Evolutionary conservation across 2,797 vertebrate species (phyloP).

Genomic region (Odontamblyopus lacepedii): DNA sequence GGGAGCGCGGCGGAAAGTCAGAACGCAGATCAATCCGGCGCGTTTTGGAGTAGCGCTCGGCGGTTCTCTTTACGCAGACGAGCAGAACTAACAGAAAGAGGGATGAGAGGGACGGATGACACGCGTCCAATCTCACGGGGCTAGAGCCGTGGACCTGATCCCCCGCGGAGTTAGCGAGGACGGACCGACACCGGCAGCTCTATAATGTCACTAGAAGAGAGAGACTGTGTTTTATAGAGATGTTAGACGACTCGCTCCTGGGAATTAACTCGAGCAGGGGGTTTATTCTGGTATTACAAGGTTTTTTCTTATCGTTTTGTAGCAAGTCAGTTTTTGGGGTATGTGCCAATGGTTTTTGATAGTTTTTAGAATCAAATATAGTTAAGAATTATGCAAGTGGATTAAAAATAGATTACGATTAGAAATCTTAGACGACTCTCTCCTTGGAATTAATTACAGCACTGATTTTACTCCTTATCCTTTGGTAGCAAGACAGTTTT

Average conservation of each 20-base stretch:
- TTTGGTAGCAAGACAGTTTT: no score
- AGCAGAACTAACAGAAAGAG: constrained; percentile 31
- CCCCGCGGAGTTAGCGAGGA: constrained; percentile 22
- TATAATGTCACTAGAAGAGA: constrained; percentile 22
- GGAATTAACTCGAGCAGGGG: background rate
- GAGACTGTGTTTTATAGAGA: background rate
- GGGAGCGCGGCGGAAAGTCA: constrained; percentile 38
- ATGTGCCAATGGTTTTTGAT: background rate
- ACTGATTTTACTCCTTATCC: no score
- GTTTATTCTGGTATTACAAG: background rate
- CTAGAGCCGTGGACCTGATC: constrained; percentile 24
- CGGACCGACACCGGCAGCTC: constrained; percentile 38
- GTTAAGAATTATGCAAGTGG: no score
- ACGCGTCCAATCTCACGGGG: constrained; percentile 41
- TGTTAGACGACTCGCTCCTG: background rate
- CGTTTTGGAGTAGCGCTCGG: constrained; percentile 43
- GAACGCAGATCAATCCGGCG: constrained; percentile 47
- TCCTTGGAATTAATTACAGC: no score
- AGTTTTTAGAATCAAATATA: background rate
- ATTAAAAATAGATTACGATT: no score
- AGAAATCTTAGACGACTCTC: background rate
- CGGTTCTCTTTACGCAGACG: constrained; percentile 23
- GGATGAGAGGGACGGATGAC: constrained; percentile 13
- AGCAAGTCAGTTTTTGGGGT: background rate
- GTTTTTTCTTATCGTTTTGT: background rate